Evolutionary conservation across 1,140 invertebrate species (phyloP), one percentile per base, ranked within the genome.

Genomic region (Octopus sinensis): DNA sequence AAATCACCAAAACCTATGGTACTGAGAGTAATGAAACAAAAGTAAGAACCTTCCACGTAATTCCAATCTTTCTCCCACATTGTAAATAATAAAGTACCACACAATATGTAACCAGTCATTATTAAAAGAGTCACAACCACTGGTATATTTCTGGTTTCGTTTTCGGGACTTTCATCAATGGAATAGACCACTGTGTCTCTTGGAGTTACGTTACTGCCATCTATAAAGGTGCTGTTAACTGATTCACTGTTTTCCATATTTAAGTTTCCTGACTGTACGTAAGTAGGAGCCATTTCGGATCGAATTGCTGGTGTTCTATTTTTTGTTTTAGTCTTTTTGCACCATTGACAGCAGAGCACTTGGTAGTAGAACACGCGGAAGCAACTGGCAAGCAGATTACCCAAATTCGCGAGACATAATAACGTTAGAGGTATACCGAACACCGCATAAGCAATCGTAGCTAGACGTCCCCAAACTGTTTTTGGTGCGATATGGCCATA

Each of bases 361-460:
- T 83, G 82, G 52, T 82, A 82, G 79, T 86, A 86, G 54, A 86
- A 71, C 23, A 83, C 97, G 90, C 97, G 97, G 91, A 98, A 98
- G 86, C 95, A 96, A 87, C 95, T 95, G 5, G 97, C 97, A 89
- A 99, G 92, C 80, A 98, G 94, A 90, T 97, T 95, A 71, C 97
- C 97, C 87, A 98, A 96, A 91, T 98, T 98, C 79, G 95, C 96
- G 43, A 98, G 92, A 87, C 91, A 92, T 6, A 98, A 92, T 76
- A 99, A 93, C 89, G 98, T 97, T 43, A 99, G 91, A 0, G 97
- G 97, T 93, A 99, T 98, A 17, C 97, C 97, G 76, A 97, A 94
- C 62, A 98, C 96, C 1, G 97, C 96, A 91, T 98, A 99, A 30
- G 97, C 90, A 87, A 98, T 97, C 3, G 97, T 98, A 71, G 94